These are phyloP conservation scores for Psilopsiagon aurifrons DNA, from an alignment of 2,113 vertebrate species.

Conservation along the genomic window DNA sequence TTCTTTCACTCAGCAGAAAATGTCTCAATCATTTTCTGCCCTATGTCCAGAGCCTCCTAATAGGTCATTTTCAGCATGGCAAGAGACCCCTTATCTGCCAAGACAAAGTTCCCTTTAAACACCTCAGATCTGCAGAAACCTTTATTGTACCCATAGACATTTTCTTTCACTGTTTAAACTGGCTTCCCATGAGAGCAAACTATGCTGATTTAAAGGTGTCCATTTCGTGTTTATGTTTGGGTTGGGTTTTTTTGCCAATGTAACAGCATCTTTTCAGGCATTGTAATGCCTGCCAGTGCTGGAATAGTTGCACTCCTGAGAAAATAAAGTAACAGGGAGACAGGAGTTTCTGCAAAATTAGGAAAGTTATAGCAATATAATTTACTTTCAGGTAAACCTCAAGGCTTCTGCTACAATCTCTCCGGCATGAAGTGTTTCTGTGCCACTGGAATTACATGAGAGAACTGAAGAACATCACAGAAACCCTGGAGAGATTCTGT, in stretches of 20 bases:
- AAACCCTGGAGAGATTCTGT: rapidly evolving
- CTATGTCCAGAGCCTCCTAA: background rate
- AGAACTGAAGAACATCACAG: background rate
- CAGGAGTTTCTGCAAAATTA: background rate
- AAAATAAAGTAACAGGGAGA: background rate
- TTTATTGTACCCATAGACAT: background rate
- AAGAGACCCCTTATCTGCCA: background rate
- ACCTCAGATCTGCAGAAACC: background rate
- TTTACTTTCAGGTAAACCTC: background rate
- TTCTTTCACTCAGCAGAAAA: background rate
- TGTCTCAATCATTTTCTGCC: background rate
- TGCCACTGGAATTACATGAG: background rate
- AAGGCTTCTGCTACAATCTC: background rate
- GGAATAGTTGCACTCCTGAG: background rate
- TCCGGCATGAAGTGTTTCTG: background rate
- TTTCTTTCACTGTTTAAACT: background rate
- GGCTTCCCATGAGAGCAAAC: background rate
- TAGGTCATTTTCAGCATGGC: background rate
- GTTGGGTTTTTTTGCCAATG: background rate
- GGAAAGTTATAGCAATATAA: background rate
- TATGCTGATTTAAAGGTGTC: background rate
- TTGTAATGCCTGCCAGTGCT: background rate
- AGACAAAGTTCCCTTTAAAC: background rate
- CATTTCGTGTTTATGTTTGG: background rate
- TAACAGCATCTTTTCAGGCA: background rate